These are phyloP conservation scores for Rhabdophis nuchalis DNA, from an alignment of 2,797 vertebrate genomes.

Conservation along the genomic window DNA sequence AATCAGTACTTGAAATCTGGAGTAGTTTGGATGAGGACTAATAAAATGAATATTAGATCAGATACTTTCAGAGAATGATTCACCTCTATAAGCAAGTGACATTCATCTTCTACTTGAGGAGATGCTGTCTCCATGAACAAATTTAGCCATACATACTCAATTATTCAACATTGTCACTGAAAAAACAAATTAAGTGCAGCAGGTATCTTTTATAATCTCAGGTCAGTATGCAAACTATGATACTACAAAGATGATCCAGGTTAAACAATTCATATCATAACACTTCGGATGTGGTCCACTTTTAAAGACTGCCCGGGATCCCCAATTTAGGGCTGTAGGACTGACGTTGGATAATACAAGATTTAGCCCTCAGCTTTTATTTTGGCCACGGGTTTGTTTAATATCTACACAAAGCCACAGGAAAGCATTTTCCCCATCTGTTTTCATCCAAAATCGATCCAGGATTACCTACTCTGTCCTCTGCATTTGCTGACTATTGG, in stretches of 20 bases:
- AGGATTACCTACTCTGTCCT: neutral
- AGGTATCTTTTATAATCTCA: neutral
- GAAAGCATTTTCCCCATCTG: neutral
- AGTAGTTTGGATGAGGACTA: neutral
- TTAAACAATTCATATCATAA: neutral
- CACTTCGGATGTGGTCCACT: neutral
- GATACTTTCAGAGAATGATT: neutral
- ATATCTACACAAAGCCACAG: neutral
- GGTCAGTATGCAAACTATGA: neutral
- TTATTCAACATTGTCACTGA: neutral
- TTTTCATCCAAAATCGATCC: neutral
- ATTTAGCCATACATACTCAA: neutral
- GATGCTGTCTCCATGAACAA: neutral
- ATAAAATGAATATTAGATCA: neutral
- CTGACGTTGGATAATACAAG: neutral
- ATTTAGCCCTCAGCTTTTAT: neutral
- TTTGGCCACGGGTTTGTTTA: neutral
- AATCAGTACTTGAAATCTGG: neutral
- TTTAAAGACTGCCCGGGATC: neutral
- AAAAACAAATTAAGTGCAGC: neutral
- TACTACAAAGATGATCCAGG: neutral
- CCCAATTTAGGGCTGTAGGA: neutral
- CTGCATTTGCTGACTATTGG: neutral
- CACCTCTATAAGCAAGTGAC: neutral
- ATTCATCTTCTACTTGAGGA: neutral